Base-by-base conservation (phyloP, 2,797 vertebrate genomes). In the Anabas testudineus region DNA sequence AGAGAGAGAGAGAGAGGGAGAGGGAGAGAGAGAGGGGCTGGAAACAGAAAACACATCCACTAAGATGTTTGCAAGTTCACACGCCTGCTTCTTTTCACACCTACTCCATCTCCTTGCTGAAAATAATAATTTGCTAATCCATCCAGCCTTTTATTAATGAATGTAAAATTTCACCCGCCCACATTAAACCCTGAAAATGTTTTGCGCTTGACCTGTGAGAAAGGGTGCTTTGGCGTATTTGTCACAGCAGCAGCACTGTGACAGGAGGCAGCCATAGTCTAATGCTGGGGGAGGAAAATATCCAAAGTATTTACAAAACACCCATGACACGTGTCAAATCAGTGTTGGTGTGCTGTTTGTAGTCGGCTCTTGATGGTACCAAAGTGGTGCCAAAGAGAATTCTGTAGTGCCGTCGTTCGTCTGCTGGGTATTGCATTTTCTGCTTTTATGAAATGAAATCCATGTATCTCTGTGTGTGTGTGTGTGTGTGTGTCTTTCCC, bases 241-340 rank as follows among this genome's bases (percentile, higher is more conserved):
- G 78, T 81, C 68, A 77, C 49, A 60, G 67, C 78, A 64, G 77
- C 83, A 67, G 54, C 73, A 67, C 32, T 49, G 52, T 81, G 81
- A 85, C 67, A 82, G 74, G 69, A 73, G 67, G 65, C 66, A 56
- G 66, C 66, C 48, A 41, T 69, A 32, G 47, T 67, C 43, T 68
- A 77, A 78, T 85, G 65, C 57, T 64, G 61, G 43, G 52, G 71
- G 69, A 76, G 75, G 71, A 75, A 83, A 86, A 81, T 81, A 81
- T 69, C 74, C 74, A 80, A 87, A 81, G 74, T 91, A 83, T 90
- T 90, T 80, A 87, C 81, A 71, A 85, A 85, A 87, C 78, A 79
- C 54, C 67, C 76, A 37, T 84, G 76, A 80, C 65, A 86, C 70
- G 69, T 81, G 79, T 86, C 81, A 90, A 76, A 88, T 87, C 76